Evolutionary conservation across 2,113 vertebrate genomes (phyloP), one percentile per base, ranked within the genome.

Genomic region (Colossoma macropomum): DNA sequence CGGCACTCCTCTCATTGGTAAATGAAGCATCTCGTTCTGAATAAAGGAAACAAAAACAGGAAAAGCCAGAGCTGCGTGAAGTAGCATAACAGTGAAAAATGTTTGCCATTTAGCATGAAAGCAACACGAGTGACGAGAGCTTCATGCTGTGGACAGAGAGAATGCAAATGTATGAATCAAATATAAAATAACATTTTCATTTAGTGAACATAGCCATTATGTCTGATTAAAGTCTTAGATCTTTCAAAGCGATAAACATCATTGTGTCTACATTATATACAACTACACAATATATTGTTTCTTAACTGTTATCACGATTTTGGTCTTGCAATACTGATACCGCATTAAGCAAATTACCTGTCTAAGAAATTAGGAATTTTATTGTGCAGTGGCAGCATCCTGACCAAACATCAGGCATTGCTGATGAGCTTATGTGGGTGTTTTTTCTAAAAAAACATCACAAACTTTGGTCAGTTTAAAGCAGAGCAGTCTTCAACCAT

Each of bases 1-100:
- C 0, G 98, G 98, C 82, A 99, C 97, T 0, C 97, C 97, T 0
- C 90, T 99, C 77, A 99, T 99, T 88, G 95, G 98, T 99, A 93
- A 87, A 0, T 38, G 28, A 45, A 15, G 11, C 23, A 52, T 70
- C 34, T 34, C 30, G 48, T 77, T 56, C 71, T 65, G 25, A 16
- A 12, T 7, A 56, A 52, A 54, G 27, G 9, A 75, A 32, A 30
- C 32, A 62, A 63, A 78, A 68, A n/a, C 38, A 23, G 2, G 56
- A 21, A 77, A 77, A 65, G 28, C 45, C 30, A 66, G 27, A n/a
- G 12, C 63, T 34, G 23, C 56, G 48, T 72, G 38, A 34, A 73
- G 38, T 0, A 32, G 15, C 0, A 25, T 21, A 54, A 66, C 41
- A 68, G 45, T 62, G 54, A 71, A 56, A 80, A 60, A 62, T 60